Base-by-base conservation (phyloP, 2,113 vertebrate species). In the Catagonus wagneri region DNA sequence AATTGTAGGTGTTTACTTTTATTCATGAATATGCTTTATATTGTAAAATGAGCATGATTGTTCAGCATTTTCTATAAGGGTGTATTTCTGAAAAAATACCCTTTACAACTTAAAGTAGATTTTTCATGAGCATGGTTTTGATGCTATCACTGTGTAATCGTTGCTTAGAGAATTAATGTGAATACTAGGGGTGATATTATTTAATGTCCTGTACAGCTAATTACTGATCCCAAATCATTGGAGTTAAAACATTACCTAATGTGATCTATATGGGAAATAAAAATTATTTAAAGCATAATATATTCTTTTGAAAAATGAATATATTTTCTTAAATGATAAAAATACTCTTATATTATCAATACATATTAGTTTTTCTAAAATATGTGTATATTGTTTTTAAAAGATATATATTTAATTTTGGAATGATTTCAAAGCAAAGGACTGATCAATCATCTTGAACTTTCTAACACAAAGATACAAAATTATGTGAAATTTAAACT, bases 231-330 rank as follows among this genome's bases (percentile, higher is more conserved):
- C 12, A 78, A 52, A 89, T 71, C 74, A 91, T 20, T 74, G 44
- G 39, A 32, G 32, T 78, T 89, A 83, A 95, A 95, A 92, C 92
- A 60, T 72, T 93, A 52, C 25, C n/a, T 85, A 68, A 68, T 52
- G n/a, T 89, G 14, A 81, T 63, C n/a, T 2, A 7, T 39, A 69
- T 79, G 71, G 52, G 50, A 92, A 88, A 91, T 85, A 63, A 75
- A 96, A 93, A 27, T 90, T 81, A 11, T 93, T 95, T 92, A 72
- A 94, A 92, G 75, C 11, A 32, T 69, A 56, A 56, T 72, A 6
- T 52, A 84, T 78, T 93, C n/a, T 89, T 96, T 83, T 93, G 68
- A 83, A 93, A 89, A 95, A 69, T 72, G n/a, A 90, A 68, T 66
- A 27, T 89, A 56, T 83, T 93, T 90, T 83, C 20, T 89, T 72